Base-by-base conservation (phyloP, 2,888 invertebrate species). In the Eucera pruinosa region DNA sequence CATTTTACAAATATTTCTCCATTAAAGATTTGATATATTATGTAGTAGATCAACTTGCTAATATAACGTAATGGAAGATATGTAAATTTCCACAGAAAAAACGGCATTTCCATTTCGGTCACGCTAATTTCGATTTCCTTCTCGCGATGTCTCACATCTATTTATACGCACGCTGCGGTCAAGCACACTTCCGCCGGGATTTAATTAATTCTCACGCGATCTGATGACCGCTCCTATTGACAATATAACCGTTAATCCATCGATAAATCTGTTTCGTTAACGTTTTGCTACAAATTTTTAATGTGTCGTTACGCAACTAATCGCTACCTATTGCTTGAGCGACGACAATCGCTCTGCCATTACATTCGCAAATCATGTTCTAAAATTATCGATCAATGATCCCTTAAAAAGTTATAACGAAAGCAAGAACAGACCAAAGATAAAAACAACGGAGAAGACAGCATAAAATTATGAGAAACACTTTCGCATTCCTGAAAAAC, bases 201-300 rank as follows among this genome's bases (percentile, higher is more conserved):
- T 58, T 47, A 39, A 64, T 64, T 41, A 47, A 61, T 67, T 66
- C 66, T 30, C 57, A 41, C 60, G 39, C 65, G 33, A 50, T 70
- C 71, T 25, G 39, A 47, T 20, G 70, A 57, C 25, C 61, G 20
- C 33, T 39, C 9, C 15, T 15, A 30, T 39, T 64, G 45, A 52
- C 74, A 27, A 48, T 36, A 39, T 39, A 50, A 64, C 69, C 54
- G 76, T 70, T 70, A 69, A 71, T 47, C 36, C 52, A 9, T n/a
- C 48, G 18, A 64, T 62, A 58, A 58, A 58, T 50, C 68, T 47
- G 68, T 70, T 67, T 62, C 68, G 62, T 70, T 65, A 43, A 30
- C 36, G 67, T 47, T 61, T 55, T 66, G 62, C 48, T 41, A 48
- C 36, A 68, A 76, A 74, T 80, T 78, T 80, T 80, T 76, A 64